Conservation (phyloP, 2,113 vertebrate species). For the Peromyscus maniculatus region DNA sequence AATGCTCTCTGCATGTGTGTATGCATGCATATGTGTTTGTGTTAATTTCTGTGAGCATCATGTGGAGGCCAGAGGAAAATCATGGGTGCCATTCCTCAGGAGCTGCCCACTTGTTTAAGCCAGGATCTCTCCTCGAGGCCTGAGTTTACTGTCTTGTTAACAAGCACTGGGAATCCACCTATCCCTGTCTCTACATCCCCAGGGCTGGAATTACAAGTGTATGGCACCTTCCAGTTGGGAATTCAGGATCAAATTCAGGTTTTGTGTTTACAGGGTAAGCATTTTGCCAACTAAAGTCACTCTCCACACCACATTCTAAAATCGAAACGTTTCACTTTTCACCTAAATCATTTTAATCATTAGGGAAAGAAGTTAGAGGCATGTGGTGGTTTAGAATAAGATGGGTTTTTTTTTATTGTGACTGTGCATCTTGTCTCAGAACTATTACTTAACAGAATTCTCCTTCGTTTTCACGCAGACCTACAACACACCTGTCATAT, state of each 20-base stretch:
- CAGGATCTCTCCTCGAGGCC: background rate
- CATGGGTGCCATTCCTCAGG: background rate
- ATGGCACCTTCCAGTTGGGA: background rate
- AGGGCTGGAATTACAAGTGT: background rate
- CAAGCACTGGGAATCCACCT: background rate
- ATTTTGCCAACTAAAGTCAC: background rate
- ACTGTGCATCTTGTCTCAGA: background rate
- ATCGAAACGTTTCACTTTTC: background rate
- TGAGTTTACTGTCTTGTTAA: too few species aligned
- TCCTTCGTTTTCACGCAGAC: background rate
- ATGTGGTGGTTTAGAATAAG: background rate
- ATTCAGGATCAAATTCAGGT: background rate
- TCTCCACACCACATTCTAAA: background rate
- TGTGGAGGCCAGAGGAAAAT: background rate
- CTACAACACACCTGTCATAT: background rate
- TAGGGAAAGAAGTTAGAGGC: background rate
- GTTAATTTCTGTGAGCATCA: background rate
- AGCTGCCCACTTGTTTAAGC: background rate
- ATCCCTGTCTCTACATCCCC: background rate
- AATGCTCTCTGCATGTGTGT: background rate
- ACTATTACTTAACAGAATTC: background rate
- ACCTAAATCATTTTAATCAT: background rate
- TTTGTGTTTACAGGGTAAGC: background rate
- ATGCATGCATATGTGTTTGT: background rate
- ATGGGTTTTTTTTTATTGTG: background rate